These are phyloP conservation scores for Tadarida brasiliensis DNA, from an alignment of 2,797 vertebrate species.

Conservation along the genomic window DNA sequence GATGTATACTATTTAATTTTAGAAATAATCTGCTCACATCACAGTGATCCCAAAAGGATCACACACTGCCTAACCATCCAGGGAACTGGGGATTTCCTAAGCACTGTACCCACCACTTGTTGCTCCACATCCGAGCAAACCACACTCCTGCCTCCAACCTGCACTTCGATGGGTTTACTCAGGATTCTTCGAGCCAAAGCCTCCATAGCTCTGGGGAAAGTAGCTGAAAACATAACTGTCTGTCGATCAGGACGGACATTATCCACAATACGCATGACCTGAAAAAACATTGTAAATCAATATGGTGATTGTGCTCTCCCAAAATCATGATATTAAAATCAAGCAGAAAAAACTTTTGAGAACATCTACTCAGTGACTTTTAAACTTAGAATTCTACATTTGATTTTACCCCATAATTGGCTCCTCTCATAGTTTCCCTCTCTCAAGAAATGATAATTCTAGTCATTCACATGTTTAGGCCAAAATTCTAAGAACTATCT, in stretches of 20 bases:
- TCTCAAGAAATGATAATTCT: not conserved
- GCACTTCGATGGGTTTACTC: slow-evolving; percentile 96
- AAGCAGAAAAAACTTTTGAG: slow-evolving; percentile 7
- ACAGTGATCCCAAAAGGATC: not conserved
- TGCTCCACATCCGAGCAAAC: slow-evolving; percentile 99
- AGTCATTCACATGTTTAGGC: not conserved
- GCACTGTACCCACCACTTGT: slow-evolving; percentile 92
- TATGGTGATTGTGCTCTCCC: not conserved
- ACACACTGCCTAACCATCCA: not conserved
- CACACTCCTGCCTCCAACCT: slow-evolving; percentile 98
- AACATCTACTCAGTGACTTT: not conserved
- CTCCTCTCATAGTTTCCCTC: not conserved
- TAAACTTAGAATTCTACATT: not conserved
- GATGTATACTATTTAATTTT: not conserved
- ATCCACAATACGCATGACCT: slow-evolving; percentile 99
- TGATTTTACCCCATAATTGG: not conserved
- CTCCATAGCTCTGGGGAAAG: slow-evolving; percentile 99
- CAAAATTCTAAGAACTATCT: not conserved
- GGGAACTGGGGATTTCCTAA: not conserved
- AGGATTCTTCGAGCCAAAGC: slow-evolving; percentile 97
- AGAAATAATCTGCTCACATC: not conserved
- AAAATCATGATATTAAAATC: slow-evolving; percentile 11
- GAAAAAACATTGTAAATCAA: slow-evolving; percentile 45
- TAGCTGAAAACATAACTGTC: slow-evolving; percentile 99
- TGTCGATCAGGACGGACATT: slow-evolving; percentile 98